Conservation (phyloP, 2,113 vertebrate species). For the Rhinolophus sinicus region DNA sequence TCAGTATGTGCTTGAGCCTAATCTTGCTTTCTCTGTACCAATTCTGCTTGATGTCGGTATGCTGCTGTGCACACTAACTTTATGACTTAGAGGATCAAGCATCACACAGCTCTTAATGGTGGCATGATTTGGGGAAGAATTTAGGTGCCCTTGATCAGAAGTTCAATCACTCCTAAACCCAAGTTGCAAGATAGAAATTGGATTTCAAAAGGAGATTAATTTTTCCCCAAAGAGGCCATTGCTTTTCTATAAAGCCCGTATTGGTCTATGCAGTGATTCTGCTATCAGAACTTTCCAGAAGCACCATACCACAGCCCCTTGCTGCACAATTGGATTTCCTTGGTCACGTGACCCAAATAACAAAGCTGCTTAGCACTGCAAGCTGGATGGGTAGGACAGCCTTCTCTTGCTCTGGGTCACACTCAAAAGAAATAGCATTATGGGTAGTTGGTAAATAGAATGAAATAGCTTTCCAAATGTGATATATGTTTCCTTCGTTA, state of each 20-base stretch:
- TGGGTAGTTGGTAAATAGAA: background rate
- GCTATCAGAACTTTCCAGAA: background rate
- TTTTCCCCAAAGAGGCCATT: background rate
- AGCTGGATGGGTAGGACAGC: background rate
- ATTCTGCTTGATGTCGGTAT: background rate
- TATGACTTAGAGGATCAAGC: background rate
- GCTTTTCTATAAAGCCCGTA: background rate
- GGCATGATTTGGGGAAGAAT: background rate
- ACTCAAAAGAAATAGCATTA: background rate
- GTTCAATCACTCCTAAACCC: background rate
- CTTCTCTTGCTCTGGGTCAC: background rate
- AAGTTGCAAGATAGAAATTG: background rate
- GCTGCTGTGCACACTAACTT: background rate
- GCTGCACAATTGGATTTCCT: background rate
- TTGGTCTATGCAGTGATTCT: background rate
- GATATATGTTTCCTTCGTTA: background rate
- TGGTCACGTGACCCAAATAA: background rate
- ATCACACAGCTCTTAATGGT: background rate
- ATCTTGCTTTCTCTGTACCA: background rate
- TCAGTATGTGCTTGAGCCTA: background rate
- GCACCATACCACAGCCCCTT: background rate
- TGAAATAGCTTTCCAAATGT: background rate
- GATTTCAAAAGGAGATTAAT: background rate
- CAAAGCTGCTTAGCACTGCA: background rate
- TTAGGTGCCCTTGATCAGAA: background rate